Base-by-base conservation (phyloP, 1,140 invertebrate species). In the Chelonus insularis region DNA sequence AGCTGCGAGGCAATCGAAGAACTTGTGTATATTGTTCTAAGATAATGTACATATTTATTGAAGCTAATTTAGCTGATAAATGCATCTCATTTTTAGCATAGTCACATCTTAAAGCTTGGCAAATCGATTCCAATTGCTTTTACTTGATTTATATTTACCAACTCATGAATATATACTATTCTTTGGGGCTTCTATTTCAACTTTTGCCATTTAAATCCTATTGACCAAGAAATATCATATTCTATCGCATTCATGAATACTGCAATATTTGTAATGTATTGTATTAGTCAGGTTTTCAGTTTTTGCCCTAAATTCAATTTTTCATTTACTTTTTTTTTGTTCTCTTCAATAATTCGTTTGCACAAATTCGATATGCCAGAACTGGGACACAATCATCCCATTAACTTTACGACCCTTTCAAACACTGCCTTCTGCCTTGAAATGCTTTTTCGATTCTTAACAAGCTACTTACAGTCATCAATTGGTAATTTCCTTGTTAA, bases 381-480 rank as follows among this genome's bases (percentile, higher is more conserved):
- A 55, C 51, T 55, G 51, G 51, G 51, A 39, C 51, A 37, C 51
- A 55, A 55, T 55, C 36, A 25, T 55, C 34, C 51, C 51, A 55
- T 55, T 55, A 55, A 55, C 51, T 55, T 55, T 55, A 55, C 34
- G 51, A 55, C 51, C 51, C 51, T 55, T 55, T 55, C 36, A 37
- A 14, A 20, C 12, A 55, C 34, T 37, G 7, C 16, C 51, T 32
- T n/a, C n/a, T 55, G 8, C 34, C 51, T 39, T 36, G 51, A 55
- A 43, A 43, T 18, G 14, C 41, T 43, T 43, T 43, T 20, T 43
- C 41, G 18, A n/a, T 43, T 43, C 41, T 43, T 43, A 43, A 43
- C 41, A 18, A 20, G 41, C 41, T 43, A 43, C 41, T 34, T 55
- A 16, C 51, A 20, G 32, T 14, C 34, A 55, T 55, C 51, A 37